These are phyloP conservation scores for Acinonyx jubatus DNA, from an alignment of 2,113 vertebrate species.

Conservation along the genomic window DNA sequence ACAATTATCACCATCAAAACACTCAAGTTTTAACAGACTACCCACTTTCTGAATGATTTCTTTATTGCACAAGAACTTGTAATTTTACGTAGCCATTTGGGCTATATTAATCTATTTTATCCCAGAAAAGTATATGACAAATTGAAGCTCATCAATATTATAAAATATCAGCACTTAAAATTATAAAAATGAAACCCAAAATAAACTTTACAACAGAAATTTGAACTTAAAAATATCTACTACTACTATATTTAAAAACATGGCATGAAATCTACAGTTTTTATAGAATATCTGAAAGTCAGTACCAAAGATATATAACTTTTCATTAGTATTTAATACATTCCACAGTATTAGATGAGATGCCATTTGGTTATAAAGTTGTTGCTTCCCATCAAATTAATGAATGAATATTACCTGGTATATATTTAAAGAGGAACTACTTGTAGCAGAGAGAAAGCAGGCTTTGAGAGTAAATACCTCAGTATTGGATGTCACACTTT, in stretches of 20 bases:
- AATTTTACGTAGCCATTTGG: conserved; percentile 6
- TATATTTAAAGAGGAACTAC: neutral
- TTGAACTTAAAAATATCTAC: neutral
- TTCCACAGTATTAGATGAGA: neutral
- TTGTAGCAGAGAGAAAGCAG: neutral
- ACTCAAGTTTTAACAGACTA: neutral
- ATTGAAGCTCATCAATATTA: neutral
- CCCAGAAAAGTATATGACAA: conserved; percentile 25
- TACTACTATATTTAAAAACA: conserved; percentile 1
- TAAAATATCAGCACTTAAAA: neutral
- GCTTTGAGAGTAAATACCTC: neutral
- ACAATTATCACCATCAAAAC: neutral
- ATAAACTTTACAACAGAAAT: neutral
- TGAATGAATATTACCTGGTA: neutral
- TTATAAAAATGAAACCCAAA: neutral
- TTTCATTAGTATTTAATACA: neutral
- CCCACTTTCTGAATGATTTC: neutral
- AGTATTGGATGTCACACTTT: neutral
- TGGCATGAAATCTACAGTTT: neutral
- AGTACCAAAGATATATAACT: neutral
- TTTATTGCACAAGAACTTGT: neutral
- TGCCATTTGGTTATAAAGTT: neutral
- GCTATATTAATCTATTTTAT: neutral
- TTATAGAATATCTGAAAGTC: neutral
- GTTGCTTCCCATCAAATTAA: conserved; percentile 4